Percentiles rank a stretch among this genome's conserved stretches.
These are phyloP conservation scores for Piliocolobus tephrosceles DNA, from an alignment of 2,113 vertebrate species.

Conservation along the genomic window DNA sequence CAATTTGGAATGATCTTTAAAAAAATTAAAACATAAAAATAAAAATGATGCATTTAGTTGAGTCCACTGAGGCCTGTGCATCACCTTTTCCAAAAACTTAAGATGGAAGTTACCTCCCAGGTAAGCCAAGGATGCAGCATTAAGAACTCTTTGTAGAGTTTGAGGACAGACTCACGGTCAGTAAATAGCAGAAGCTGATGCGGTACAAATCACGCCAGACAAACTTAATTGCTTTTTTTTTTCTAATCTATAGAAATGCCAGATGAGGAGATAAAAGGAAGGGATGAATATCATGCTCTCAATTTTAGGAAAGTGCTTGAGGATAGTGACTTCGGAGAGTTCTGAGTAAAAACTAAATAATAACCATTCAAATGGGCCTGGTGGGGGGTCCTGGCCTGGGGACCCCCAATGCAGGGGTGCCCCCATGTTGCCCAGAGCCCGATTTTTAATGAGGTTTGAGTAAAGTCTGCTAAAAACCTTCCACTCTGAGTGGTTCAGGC, in stretches of 20 bases:
- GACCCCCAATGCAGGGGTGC: too few species aligned
- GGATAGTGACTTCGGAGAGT: constrained; percentile 39
- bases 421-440: rapidly evolving
- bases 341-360: constrained; percentile 59
- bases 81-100: neutral
- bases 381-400: neutral
- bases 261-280: constrained; percentile 74
- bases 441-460: neutral
- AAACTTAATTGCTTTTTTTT: constrained; percentile 63
- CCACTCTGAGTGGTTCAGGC: neutral
- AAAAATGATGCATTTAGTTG: neutral
- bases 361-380: neutral
- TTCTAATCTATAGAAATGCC: constrained; percentile 48
- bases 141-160: neutral
- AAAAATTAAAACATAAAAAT: too few species aligned
- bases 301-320: constrained; percentile 34
- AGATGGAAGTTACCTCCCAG: constrained; percentile 43
- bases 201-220: constrained; percentile 48
- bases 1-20: too few species aligned
- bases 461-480: neutral
- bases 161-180: neutral
- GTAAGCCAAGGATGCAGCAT: neutral
- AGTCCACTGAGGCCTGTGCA: neutral
- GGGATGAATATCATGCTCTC: constrained; percentile 50
- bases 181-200: constrained; percentile 50